Evolutionary conservation across 2,113 vertebrate genomes (phyloP).

Genomic region (Nansenia antarctica): DNA sequence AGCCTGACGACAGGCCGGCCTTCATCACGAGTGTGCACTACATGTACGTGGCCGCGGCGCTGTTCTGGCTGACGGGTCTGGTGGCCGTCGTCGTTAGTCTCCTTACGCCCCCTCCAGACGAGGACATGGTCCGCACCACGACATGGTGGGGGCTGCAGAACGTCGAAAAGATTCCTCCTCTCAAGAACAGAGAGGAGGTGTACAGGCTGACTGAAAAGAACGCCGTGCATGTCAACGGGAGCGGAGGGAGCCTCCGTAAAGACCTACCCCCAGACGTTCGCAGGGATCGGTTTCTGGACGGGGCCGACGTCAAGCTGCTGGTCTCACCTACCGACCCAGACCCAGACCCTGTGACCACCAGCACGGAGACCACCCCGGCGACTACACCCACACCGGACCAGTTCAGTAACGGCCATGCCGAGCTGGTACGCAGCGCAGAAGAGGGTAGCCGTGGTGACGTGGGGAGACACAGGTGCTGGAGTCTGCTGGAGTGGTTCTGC

Average conservation of each 20-base stretch:
- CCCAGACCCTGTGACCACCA: constrained; percentile 74
- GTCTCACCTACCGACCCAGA: constrained; percentile 77
- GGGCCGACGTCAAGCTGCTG: constrained; percentile 84
- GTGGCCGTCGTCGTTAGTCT: constrained; percentile 89
- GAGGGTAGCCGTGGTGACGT: constrained; percentile 61
- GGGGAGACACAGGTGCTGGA: constrained; percentile 64
- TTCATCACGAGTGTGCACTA: constrained; percentile 91
- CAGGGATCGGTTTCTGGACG: constrained; percentile 81
- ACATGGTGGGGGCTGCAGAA: constrained; percentile 88
- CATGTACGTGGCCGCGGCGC: constrained; percentile 91
- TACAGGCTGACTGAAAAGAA: constrained; percentile 78
- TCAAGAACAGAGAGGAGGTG: constrained; percentile 63
- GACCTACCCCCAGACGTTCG: constrained; percentile 81
- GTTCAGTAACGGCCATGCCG: constrained; percentile 77
- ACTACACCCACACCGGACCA: constrained; percentile 81
- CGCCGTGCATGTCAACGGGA: constrained; percentile 68
- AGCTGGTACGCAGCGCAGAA: constrained; percentile 74
- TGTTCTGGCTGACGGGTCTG: constrained; percentile 93
- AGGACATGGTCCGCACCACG: constrained; percentile 84
- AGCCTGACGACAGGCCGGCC: constrained; percentile 84
- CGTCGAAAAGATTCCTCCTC: constrained; percentile 57
- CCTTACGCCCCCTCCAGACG: constrained; percentile 84
- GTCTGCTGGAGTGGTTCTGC: constrained; percentile 86
- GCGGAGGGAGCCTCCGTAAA: constrained; percentile 65
- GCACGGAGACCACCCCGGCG: constrained; percentile 82